Conservation (phyloP, 2,888 invertebrate genomes). For the Miltochrista miniata region DNA sequence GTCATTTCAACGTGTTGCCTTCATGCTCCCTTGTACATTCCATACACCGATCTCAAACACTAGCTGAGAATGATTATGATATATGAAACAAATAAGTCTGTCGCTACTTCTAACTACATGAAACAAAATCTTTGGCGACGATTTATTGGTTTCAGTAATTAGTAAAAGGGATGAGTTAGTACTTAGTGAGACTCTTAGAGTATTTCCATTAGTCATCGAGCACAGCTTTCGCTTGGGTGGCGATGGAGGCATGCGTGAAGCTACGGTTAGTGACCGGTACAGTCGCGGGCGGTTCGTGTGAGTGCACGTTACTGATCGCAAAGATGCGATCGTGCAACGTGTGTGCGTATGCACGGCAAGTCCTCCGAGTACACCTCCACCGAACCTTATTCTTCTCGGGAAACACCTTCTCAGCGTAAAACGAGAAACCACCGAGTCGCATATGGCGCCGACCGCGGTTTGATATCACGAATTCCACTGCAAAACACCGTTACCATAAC, state of each 20-base stretch:
- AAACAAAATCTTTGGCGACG: not conserved
- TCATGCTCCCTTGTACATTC: slow-evolving; percentile 20
- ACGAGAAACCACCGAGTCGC: slow-evolving; percentile 78
- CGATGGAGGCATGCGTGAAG: slow-evolving; percentile 46
- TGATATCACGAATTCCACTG: slow-evolving; percentile 83
- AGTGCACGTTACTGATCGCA: slow-evolving; percentile 77
- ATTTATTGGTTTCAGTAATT: slow-evolving; percentile 11
- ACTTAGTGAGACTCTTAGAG: slow-evolving; percentile 7
- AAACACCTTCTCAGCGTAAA: slow-evolving; percentile 81
- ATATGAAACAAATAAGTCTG: slow-evolving; percentile 7
- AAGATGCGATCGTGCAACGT: slow-evolving; percentile 79
- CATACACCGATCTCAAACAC: slow-evolving; percentile 10
- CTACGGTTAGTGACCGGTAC: slow-evolving; percentile 34
- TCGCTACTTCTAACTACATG: not conserved
- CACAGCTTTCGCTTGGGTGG: slow-evolving; percentile 59
- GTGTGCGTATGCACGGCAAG: slow-evolving; percentile 79
- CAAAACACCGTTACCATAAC: slow-evolving; percentile 63
- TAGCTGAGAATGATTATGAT: slow-evolving; percentile 9
- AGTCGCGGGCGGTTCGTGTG: slow-evolving; percentile 66
- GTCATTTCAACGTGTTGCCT: slow-evolving; percentile 24
- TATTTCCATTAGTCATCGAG: slow-evolving; percentile 55
- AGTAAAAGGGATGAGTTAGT: slow-evolving; percentile 14
- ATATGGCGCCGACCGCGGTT: slow-evolving; percentile 79
- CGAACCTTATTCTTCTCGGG: slow-evolving; percentile 80
- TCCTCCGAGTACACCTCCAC: slow-evolving; percentile 80